Base-by-base conservation (phyloP, 2,888 invertebrate genomes). In the Hofmannophila pseudospretella region DNA sequence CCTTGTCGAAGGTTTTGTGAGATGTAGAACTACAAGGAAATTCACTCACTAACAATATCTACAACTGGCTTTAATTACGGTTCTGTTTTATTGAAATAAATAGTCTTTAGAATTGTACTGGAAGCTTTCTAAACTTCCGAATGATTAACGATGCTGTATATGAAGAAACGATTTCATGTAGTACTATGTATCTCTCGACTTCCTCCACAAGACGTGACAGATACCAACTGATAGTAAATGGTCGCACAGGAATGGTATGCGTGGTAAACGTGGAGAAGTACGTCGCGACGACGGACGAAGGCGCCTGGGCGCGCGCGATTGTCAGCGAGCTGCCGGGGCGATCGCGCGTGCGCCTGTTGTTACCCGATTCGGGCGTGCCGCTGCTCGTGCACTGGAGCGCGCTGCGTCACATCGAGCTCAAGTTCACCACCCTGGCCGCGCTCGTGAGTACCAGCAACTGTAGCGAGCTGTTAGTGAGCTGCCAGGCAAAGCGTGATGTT, bases 361-460 rank as follows among this genome's bases (percentile, higher is more conserved):
- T 89, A 44, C 88, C 91, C 0, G 93, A 94, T 69, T 80, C 73
- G 58, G 93, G 93, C 19, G 70, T 73, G 38, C 66, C 46, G 2
- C 69, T 80, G 32, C 61, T 58, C 1, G 67, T 90, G 12, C 58
- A 72, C 8, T 88, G 88, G 70, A 59, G 68, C 9, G 58, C 67
- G 16, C 62, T 92, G 20, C 73, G 86, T 42, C 73, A 71, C 36
- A 63, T 91, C 4, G 64, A 68, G 5, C 65, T 61, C 2, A 63
- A 66, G 29, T 89, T 82, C 54, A 65, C 79, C 45, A 60, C 52
- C 31, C 54, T 69, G 14, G 74, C 80, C n/a, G 63, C 75, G 7
- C 79, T 89, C 68, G 89, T 88, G 3, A 34, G 55, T 23, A 20
- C 20, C 20, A 20, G 20, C 20, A 5, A 20, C 20, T 20, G 20